Evolutionary conservation across 2,888 invertebrate species (phyloP), one percentile per base, ranked within the genome.

Genomic region (Slavum lentiscoides): DNA sequence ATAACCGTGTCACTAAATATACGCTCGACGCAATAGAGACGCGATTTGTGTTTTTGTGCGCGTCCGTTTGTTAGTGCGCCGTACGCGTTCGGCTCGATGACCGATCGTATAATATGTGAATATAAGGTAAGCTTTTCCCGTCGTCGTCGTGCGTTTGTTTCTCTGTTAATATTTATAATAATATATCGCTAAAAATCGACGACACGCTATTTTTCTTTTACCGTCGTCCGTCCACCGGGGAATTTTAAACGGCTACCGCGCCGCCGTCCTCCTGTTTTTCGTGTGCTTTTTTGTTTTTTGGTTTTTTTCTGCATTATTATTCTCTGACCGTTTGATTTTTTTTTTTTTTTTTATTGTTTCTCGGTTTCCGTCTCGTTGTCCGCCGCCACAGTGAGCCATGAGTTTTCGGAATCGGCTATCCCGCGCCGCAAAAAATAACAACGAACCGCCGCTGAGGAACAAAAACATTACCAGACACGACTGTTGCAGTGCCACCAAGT

Each of bases 341-440:
- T 77, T 62, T 77, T 6, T 69, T n/a, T 1, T 53, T 62, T n/a
- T 17, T n/a, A 55, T 53, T 39, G 21, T 53, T 55, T 23, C 37
- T 69, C 69, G 30, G 30, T 30, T 30, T 61, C 15, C 3, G 13
- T 49, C n/a, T n/a, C 11, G 49, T 49, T 70, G 30, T 30, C 30
- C 30, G 1, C 1, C 59, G 23, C n/a, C 61, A 39, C 23, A 80
- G 80, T 72, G 37, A 80, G 80, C 80, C 80, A 80, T 80, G 80
- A 80, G 80, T 80, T 80, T 23, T 80, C 80, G 80, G 80, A 80
- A 80, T 80, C 80, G 80, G 55, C 80, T 80, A 55, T 66, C 80
- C 72, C 80, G 80, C 43, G 80, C 43, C 43, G 70, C 80, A 23
- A 80, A 80, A 61, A 80, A 80, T 58, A 80, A 76, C 43, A 76